Conservation (phyloP, 2,113 vertebrate species). For the Polyodon spathula region DNA sequence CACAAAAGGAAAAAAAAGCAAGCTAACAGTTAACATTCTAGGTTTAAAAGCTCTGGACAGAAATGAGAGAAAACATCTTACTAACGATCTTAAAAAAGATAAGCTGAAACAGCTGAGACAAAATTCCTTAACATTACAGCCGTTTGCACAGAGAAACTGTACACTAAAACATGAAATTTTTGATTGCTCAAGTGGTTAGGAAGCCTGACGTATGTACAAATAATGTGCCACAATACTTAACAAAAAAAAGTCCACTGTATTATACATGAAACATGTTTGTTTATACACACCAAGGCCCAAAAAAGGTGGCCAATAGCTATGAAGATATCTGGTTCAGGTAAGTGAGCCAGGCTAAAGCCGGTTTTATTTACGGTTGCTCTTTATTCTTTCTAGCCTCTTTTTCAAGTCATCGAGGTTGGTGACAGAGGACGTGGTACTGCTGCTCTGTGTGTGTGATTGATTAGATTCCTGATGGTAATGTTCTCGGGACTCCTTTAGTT, state of each 20-base stretch:
- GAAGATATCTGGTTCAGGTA: conserved; percentile 2
- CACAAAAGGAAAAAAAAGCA: conserved; percentile 34
- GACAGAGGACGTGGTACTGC: conserved; percentile 67
- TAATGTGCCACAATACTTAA: conserved; percentile 57
- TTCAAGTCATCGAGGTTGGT: conserved; percentile 97
- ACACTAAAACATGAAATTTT: conserved; percentile 55
- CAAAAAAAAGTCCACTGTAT: conserved; percentile 49
- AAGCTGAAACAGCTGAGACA: conserved; percentile 16
- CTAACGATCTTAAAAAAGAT: conserved; percentile 47
- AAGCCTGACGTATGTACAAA: conserved; percentile 70
- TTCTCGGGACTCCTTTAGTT: conserved; percentile 92
- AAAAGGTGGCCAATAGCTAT: conserved; percentile 14
- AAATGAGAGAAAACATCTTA: conserved; percentile 53
- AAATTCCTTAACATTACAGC: conserved; percentile 47
- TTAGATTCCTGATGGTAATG: conserved; percentile 80
- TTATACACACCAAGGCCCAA: conserved; percentile 36
- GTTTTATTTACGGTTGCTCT: conserved; percentile 87
- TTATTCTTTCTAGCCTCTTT: conserved; percentile 96
- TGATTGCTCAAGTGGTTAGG: conserved; percentile 48
- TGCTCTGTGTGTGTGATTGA: conserved; percentile 68
- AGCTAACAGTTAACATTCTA: conserved; percentile 28
- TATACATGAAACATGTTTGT: conserved; percentile 55
- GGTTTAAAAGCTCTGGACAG: conserved; percentile 38
- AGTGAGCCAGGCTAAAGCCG: conserved; percentile 1
- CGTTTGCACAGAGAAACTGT: conserved; percentile 72